Evolutionary conservation across 2,888 invertebrate species (phyloP).

Genomic region (Caenorhabditis uteleia): DNA sequence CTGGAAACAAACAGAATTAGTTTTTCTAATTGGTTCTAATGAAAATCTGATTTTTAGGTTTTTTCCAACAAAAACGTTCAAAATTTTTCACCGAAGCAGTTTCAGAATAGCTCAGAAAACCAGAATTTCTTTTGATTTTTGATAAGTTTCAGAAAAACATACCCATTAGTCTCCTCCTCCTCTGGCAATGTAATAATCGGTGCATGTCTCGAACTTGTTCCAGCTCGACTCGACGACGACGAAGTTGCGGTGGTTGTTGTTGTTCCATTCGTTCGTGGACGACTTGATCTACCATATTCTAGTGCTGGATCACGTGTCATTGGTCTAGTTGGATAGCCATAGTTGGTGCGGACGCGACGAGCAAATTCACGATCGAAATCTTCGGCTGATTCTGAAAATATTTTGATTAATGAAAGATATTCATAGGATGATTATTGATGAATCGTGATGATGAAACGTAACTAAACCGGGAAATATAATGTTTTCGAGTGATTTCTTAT

Average conservation of each 20-base stretch:
- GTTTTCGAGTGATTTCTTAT: too few species aligned
- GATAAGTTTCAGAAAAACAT: neutral
- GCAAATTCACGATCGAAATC: conserved; percentile 64
- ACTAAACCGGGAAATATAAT: too few species aligned
- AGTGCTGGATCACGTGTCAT: neutral
- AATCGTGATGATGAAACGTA: too few species aligned
- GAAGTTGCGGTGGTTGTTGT: conserved; percentile 10
- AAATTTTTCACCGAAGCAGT: neutral
- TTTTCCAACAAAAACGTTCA: too few species aligned
- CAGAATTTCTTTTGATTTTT: neutral
- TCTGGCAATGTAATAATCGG: conserved; percentile 57
- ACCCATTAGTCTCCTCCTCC: conserved; percentile 44
- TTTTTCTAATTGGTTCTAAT: neutral
- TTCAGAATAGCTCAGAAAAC: neutral
- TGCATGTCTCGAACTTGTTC: conserved; percentile 5
- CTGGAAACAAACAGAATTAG: conserved; percentile 6
- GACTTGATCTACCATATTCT: neutral
- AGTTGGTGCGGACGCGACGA: conserved; percentile 33
- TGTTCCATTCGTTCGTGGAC: neutral
- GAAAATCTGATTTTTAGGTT: neutral
- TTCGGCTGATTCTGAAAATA: conserved; percentile 62
- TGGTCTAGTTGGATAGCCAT: conserved; percentile 3
- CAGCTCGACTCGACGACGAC: neutral
- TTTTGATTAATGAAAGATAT: neutral
- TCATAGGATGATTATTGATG: too few species aligned